Conservation (phyloP, 2,113 vertebrate genomes). For the Recurvirostra avosetta region DNA sequence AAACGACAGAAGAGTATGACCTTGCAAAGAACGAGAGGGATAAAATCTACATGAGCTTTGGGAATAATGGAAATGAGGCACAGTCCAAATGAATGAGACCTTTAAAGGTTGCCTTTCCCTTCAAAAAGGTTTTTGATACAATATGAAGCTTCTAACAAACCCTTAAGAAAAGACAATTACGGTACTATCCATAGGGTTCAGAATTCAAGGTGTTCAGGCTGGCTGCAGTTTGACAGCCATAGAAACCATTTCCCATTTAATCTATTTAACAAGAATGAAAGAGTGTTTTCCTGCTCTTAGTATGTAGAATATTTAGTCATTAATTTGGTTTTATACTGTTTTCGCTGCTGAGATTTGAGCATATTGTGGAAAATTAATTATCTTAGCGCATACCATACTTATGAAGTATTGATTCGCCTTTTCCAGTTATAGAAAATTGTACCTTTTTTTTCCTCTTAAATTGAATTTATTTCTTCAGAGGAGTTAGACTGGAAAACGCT, state of each 20-base stretch:
- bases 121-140: constrained; percentile 29
- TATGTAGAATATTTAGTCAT: constrained; percentile 42
- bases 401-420: constrained; percentile 58
- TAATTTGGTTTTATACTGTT: constrained; percentile 43
- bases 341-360: constrained; percentile 35
- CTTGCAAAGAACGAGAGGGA: constrained; percentile 21
- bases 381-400: constrained; percentile 39
- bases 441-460: constrained; percentile 32
- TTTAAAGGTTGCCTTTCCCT: constrained; percentile 48
- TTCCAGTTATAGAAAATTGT: constrained; percentile 43
- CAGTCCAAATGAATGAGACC: constrained; percentile 38
- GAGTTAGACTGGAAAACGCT: neutral
- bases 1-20: constrained; percentile 38
- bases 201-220: constrained; percentile 29
- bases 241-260: constrained; percentile 53
- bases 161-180: constrained; percentile 52
- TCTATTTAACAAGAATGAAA: constrained; percentile 50
- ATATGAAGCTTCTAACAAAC: constrained; percentile 23
- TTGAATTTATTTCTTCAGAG: constrained; percentile 47
- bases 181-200: neutral
- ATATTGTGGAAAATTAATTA: constrained; percentile 70
- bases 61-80: constrained; percentile 44
- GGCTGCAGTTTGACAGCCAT: constrained; percentile 27
- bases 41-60: constrained; percentile 50
- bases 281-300: constrained; percentile 7